These are phyloP conservation scores for Sciurus niger DNA, from an alignment of 2,113 vertebrate species.

Conservation along the genomic window DNA sequence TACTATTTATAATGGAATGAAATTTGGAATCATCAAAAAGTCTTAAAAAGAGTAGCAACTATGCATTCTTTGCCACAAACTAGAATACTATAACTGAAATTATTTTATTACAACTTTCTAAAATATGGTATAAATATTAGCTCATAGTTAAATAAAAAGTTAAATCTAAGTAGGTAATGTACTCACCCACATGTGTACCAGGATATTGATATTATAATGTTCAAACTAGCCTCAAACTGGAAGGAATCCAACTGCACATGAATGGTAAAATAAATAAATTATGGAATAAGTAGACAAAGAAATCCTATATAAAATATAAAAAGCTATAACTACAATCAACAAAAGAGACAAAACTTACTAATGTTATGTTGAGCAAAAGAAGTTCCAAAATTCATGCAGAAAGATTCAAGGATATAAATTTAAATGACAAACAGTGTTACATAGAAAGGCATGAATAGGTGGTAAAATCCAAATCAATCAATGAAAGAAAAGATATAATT, in stretches of 20 bases:
- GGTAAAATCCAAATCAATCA: background rate
- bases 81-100: background rate
- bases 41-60: background rate
- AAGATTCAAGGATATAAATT: background rate
- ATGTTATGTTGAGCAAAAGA: slow-evolving; percentile 10
- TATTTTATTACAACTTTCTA: slow-evolving; percentile 27
- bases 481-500: background rate
- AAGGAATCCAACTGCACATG: background rate
- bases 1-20: background rate
- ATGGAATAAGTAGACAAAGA: background rate
- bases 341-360: background rate
- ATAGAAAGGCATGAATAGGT: background rate
- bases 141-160: background rate
- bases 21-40: background rate
- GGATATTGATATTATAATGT: background rate
- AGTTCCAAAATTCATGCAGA: background rate
- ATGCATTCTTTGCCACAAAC: background rate
- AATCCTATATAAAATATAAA: background rate
- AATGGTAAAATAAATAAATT: background rate
- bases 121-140: background rate
- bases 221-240: background rate
- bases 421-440: background rate
- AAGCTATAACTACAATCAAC: background rate
- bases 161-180: background rate
- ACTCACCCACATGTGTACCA: background rate